These are phyloP conservation scores for Lycophotia porphyrea DNA, from an alignment of 2,888 invertebrate genomes.

Conservation along the genomic window DNA sequence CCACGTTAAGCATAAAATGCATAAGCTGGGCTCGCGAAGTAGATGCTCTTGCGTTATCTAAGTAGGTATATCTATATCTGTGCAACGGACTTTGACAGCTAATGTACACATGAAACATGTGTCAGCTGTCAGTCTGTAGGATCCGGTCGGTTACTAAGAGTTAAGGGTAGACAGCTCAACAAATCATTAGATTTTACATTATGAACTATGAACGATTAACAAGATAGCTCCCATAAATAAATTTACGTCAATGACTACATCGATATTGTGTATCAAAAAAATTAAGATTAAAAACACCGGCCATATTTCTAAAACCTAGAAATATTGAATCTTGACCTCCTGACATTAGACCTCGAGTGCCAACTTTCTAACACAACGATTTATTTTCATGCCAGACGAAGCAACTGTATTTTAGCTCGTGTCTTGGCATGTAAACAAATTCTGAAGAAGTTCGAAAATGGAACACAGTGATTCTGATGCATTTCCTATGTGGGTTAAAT, in stretches of 20 bases:
- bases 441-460: neutral
- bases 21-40: too few species aligned
- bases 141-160: neutral
- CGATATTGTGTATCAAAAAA: neutral
- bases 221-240: neutral
- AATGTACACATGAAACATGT: neutral
- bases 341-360: constrained; percentile 53
- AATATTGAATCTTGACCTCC: constrained; percentile 60
- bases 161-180: neutral
- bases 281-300: constrained; percentile 20
- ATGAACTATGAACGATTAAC: neutral
- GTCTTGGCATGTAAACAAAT: neutral
- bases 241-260: neutral
- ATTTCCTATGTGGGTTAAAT: neutral
- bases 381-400: constrained; percentile 21
- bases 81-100: neutral
- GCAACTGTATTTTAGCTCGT: constrained; percentile 23
- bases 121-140: neutral
- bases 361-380: constrained; percentile 55
- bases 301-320: constrained; percentile 36
- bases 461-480: neutral
- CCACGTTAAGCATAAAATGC: too few species aligned
- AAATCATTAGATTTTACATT: neutral
- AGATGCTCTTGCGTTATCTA: too few species aligned
- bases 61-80: too few species aligned